Evolutionary conservation across 2,797 vertebrate species (phyloP).

Genomic region (Oryzias dopingdopingensis): DNA sequence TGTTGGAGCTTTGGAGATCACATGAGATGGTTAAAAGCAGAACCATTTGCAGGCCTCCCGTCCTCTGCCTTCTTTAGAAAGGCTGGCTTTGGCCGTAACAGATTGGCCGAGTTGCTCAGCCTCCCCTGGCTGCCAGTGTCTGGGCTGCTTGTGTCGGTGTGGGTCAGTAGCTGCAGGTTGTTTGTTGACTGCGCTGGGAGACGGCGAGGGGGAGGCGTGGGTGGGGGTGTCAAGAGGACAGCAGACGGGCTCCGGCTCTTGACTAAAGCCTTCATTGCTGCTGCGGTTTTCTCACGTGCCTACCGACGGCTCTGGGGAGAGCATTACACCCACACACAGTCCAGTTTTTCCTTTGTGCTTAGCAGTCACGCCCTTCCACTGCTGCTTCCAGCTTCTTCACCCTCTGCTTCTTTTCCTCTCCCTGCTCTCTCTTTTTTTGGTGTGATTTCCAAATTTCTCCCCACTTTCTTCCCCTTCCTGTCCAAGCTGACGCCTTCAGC

Average conservation of each 20-base stretch:
- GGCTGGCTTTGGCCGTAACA: constrained; percentile 53
- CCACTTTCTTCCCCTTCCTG: neutral
- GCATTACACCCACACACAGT: constrained; percentile 44
- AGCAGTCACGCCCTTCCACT: constrained; percentile 26
- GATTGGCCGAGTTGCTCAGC: constrained; percentile 43
- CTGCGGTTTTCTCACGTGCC: constrained; percentile 41
- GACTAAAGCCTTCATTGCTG: constrained; percentile 35
- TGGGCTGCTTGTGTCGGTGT: constrained; percentile 56
- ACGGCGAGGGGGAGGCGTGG: constrained; percentile 50
- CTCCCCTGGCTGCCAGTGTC: constrained; percentile 47
- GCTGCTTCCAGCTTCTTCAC: constrained; percentile 8
- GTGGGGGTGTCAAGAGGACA: constrained; percentile 55
- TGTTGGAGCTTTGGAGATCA: no score
- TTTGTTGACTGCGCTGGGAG: constrained; percentile 52
- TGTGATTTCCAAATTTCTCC: neutral
- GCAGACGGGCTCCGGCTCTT: constrained; percentile 52
- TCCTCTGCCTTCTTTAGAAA: constrained; percentile 16
- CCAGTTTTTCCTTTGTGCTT: constrained; percentile 45
- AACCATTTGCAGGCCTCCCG: constrained; percentile 7
- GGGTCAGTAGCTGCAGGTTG: constrained; percentile 64
- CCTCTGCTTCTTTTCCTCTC: neutral
- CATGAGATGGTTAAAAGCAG: no score
- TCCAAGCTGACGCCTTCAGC: constrained; percentile 1
- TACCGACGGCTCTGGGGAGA: constrained; percentile 6
- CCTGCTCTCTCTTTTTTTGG: neutral